Conservation (phyloP, 2,888 invertebrate species). For the Spilosoma lubricipeda region DNA sequence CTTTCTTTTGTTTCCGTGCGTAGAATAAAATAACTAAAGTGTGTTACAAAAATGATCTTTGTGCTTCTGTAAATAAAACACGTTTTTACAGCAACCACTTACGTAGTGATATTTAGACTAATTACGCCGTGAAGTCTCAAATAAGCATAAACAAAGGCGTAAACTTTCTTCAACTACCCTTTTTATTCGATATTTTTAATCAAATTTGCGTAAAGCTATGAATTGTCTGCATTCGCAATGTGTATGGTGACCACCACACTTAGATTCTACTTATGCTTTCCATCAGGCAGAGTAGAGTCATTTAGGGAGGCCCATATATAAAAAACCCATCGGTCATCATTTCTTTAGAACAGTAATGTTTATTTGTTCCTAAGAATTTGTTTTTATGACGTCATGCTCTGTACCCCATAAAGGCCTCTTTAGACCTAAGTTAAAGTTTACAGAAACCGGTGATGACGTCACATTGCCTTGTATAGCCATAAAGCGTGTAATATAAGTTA, state of each 20-base stretch:
- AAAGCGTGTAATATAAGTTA: background rate
- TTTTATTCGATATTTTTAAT: background rate
- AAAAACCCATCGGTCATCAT: background rate
- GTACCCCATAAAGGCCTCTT: background rate
- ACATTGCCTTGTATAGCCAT: constrained; percentile 5
- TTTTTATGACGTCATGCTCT: background rate
- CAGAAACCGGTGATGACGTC: constrained; percentile 2
- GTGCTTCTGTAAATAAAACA: background rate
- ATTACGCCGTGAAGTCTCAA: background rate
- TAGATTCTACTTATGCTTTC: too few relatives aligned
- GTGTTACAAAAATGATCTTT: background rate
- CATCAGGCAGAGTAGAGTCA: too few relatives aligned
- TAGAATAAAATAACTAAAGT: background rate
- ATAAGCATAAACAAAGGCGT: background rate
- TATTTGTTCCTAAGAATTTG: background rate
- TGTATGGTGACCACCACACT: too few relatives aligned
- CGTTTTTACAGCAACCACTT: background rate
- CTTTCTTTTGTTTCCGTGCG: background rate
- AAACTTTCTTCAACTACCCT: background rate
- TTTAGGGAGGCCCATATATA: too few relatives aligned
- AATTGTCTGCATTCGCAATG: too few relatives aligned
- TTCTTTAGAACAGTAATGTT: background rate
- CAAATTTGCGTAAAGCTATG: too few relatives aligned
- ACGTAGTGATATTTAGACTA: background rate
- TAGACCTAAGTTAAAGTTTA: constrained; percentile 3